Conservation (phyloP, 2,888 invertebrate species). For the Rhamphomyia laevipes region DNA sequence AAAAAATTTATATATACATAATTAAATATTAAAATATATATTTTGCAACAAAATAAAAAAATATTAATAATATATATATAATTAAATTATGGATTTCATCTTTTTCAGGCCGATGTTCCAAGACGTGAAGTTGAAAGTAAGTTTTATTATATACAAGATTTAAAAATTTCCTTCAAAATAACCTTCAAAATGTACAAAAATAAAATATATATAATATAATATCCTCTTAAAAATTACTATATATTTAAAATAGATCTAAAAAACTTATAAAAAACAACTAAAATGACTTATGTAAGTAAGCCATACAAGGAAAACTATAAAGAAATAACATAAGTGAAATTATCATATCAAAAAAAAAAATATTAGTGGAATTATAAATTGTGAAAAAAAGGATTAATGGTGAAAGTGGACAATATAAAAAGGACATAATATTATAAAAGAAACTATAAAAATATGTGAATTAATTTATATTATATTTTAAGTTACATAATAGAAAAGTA, state of each 20-base stretch:
- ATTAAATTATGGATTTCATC: slow-evolving; percentile 7
- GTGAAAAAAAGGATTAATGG: too few species aligned
- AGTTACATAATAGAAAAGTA: too few species aligned
- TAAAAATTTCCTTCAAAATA: too few species aligned
- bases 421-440: too few species aligned
- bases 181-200: too few species aligned
- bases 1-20: not conserved
- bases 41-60: slow-evolving; percentile 8
- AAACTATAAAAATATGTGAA: too few species aligned
- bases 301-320: slow-evolving; percentile 1
- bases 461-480: too few species aligned
- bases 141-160: slow-evolving; percentile 38
- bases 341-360: too few species aligned
- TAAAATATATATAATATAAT: not conserved
- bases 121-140: slow-evolving; percentile 83
- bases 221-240: not conserved
- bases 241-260: not conserved
- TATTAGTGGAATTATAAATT: too few species aligned
- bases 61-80: slow-evolving; percentile 4
- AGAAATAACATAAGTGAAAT: not conserved
- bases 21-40: not conserved
- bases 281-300: slow-evolving; percentile 4
- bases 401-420: too few species aligned
- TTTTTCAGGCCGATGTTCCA: slow-evolving; percentile 68
- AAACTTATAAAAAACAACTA: slow-evolving; percentile 1